A percentile compares a stretch with the other conserved stretches of the same genome.
Conservation (phyloP, 2,888 invertebrate genomes). For the Tipula lateralis region DNA sequence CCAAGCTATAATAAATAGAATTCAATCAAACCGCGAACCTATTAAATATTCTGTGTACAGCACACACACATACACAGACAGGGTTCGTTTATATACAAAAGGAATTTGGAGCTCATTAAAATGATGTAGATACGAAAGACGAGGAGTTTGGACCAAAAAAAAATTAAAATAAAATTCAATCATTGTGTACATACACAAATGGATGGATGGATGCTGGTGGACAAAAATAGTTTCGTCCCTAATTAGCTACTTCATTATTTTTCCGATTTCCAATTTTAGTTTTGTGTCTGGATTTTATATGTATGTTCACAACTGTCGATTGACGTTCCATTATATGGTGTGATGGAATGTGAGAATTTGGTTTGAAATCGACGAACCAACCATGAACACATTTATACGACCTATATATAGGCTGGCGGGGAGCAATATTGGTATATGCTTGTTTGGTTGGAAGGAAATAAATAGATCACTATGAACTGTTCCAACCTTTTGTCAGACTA, state of each 20-base stretch:
- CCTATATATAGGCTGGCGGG: no score
- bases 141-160: not conserved
- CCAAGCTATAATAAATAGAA: not conserved
- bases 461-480: no score
- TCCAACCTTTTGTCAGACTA: no score
- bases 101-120: conserved; percentile 4
- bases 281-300: not conserved
- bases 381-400: no score
- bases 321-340: no score
- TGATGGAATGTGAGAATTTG: no score
- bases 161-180: not conserved
- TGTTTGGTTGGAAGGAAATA: no score
- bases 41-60: not conserved
- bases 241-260: not conserved
- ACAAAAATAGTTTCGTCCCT: not conserved
- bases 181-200: not conserved
- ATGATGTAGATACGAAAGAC: not conserved
- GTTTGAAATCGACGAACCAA: no score
- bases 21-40: not conserved
- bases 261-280: not conserved
- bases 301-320: no score
- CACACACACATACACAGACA: not conserved
- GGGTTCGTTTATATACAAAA: not conserved
- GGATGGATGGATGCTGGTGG: not conserved
- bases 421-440: no score